Percentiles rank a stretch among this genome's conserved stretches.
phyloP scores from a whole-genome alignment of 2,888 invertebrate species.

The Bedellia somnulentella region DNA sequence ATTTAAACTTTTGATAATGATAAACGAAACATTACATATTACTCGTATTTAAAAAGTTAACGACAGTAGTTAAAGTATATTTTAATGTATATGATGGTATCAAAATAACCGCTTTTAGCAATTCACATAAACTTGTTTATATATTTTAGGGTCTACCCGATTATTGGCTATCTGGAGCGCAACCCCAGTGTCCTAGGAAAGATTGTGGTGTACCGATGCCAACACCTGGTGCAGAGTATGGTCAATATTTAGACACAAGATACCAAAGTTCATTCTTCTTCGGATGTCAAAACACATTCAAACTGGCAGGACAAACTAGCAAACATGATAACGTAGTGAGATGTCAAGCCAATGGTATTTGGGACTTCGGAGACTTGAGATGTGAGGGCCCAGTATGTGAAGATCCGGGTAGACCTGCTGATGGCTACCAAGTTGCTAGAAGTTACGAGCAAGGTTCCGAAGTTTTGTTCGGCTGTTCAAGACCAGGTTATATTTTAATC shows the following conservation, averaged over 20 bases:
- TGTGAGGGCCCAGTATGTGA: slow-evolving; percentile 97
- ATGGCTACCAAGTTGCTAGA: slow-evolving; percentile 82
- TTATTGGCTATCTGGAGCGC: slow-evolving; percentile 86
- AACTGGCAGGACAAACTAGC: slow-evolving; percentile 88
- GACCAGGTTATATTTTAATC: slow-evolving; percentile 91
- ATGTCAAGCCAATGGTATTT: slow-evolving; percentile 89
- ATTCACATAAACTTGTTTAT: slow-evolving; percentile 12
- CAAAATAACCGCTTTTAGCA: too few species aligned
- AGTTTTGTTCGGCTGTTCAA: slow-evolving; percentile 85
- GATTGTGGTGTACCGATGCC: slow-evolving; percentile 92
- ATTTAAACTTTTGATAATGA: too few species aligned
- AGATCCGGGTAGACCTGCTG: slow-evolving; percentile 92
- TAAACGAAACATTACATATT: too few species aligned
- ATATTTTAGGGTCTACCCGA: slow-evolving; percentile 72
- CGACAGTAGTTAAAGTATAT: too few species aligned
- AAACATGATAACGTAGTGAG: slow-evolving; percentile 90
- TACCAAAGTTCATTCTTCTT: slow-evolving; percentile 94
- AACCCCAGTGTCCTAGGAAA: slow-evolving; percentile 83
- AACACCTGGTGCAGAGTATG: slow-evolving; percentile 93
- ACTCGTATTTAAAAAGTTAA: too few species aligned
- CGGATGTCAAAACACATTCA: slow-evolving; percentile 94
- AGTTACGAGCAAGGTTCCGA: slow-evolving; percentile 89
- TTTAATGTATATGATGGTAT: too few species aligned
- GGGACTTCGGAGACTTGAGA: slow-evolving; percentile 95
- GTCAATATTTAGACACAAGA: slow-evolving; percentile 82